Percentiles rank a stretch among this genome's conserved stretches.
Conservation (phyloP, 2,113 vertebrate species). For the Gopherus evgoodei region DNA sequence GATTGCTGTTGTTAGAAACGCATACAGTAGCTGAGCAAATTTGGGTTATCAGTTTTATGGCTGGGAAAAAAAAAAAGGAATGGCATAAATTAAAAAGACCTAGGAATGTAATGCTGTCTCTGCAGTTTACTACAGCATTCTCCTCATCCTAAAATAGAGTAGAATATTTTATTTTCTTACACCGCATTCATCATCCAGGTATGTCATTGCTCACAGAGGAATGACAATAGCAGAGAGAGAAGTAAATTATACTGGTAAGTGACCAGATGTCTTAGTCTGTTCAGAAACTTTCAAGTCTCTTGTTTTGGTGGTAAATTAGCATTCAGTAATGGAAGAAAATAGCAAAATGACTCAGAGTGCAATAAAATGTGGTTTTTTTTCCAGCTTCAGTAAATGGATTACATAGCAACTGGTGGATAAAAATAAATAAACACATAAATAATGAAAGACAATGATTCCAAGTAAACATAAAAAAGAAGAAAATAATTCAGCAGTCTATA, state of each 20-base stretch:
- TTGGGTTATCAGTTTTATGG: neutral
- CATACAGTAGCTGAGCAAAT: accelerated
- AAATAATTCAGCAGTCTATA: neutral
- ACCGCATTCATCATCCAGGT: constrained; percentile 16
- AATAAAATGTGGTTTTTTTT: neutral
- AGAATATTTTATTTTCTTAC: neutral
- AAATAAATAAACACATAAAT: constrained; percentile 39
- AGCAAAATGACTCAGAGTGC: constrained; percentile 58
- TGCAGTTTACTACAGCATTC: neutral
- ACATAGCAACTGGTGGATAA: constrained; percentile 6
- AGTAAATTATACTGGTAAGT: constrained; percentile 36
- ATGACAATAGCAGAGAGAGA: constrained; percentile 20
- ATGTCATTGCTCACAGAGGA: neutral
- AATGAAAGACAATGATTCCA: constrained; percentile 40
- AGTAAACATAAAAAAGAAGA: constrained; percentile 11
- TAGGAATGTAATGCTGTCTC: neutral
- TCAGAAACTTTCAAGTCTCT: constrained; percentile 34
- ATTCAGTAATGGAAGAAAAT: constrained; percentile 53
- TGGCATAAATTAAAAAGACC: neutral
- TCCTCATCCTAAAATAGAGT: neutral
- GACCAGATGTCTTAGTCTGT: constrained; percentile 37
- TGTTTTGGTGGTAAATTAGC: constrained; percentile 47
- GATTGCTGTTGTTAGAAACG: neutral
- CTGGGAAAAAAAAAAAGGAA: neutral
- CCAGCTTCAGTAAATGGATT: neutral